Evolutionary conservation across 2,888 invertebrate genomes (phyloP), one percentile per base, ranked within the genome.

Genomic region (Chrysolina oricalcia): DNA sequence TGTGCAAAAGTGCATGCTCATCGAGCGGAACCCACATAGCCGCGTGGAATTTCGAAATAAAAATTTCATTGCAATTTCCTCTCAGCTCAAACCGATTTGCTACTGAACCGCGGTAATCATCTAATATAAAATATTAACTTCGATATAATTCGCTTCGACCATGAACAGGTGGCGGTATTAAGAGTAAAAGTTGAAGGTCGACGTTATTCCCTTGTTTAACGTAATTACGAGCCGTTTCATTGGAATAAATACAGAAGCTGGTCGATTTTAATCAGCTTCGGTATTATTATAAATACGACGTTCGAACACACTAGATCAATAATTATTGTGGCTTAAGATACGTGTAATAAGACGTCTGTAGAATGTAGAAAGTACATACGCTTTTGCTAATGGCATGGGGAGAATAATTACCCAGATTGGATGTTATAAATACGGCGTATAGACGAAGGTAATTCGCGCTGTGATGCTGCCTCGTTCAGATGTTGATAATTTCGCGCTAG

Each of bases 131-230:
- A 23, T 59, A 59, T 59, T 59, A 59, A 59, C 59, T 59, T 35
- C 59, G n/a, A 35, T 59, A 35, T 59, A 59, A 59, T 64, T 74
- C 56, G 27, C 65, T 50, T 65, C 63, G 74, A 66, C 74, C 74
- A 68, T 77, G 77, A 73, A 77, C 77, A 79, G 77, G 79, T 74
- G 78, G 76, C 72, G 80, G 66, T 23, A 53, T 70, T 63, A 73
- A 77, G 74, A 80, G 76, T 78, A 78, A 77, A 78, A 80, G 79
- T 78, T 81, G 81, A 81, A 81, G 81, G 81, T 78, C 80, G 76
- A 50, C 68, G 70, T 62, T 78, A 76, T 76, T 75, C 78, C 73
- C 77, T 74, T 71, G 73, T 78, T 77, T 74, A 48, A 73, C 50
- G 75, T 79, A 79, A 81, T 81, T 81, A 79, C 73, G 62, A 48